These are phyloP conservation scores for Cheilosia soror DNA, from an alignment of 2,888 invertebrate genomes.

Conservation along the genomic window DNA sequence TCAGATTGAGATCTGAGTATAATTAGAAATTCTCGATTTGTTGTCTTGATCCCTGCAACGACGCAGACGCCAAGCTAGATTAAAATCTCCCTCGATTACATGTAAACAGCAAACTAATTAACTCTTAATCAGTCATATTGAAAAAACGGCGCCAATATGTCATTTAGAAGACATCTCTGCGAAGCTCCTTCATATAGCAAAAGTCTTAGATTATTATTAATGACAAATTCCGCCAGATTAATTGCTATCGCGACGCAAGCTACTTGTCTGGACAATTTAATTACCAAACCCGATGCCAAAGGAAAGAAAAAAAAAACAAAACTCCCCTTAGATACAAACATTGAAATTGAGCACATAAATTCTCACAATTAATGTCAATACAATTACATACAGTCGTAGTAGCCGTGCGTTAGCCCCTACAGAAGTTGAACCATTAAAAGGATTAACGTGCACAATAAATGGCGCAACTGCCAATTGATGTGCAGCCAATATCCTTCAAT, in stretches of 20 bases:
- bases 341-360: conserved; percentile 48
- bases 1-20: too few species aligned
- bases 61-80: not conserved
- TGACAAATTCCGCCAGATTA: conserved; percentile 56
- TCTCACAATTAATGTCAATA: conserved; percentile 64
- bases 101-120: conserved; percentile 12
- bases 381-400: conserved; percentile 9
- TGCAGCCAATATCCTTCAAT: conserved; percentile 61
- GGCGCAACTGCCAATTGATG: conserved; percentile 50
- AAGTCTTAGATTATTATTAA: conserved; percentile 42
- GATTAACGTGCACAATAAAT: conserved; percentile 66
- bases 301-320: not conserved
- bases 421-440: conserved; percentile 42
- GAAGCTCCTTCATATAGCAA: conserved; percentile 19
- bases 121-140: conserved; percentile 13
- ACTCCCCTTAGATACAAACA: not conserved
- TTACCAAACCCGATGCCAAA: conserved; percentile 20
- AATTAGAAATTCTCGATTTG: too few species aligned
- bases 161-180: conserved; percentile 19
- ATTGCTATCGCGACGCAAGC: conserved; percentile 34
- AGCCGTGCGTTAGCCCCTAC: not conserved
- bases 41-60: too few species aligned
- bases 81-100: not conserved
- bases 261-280: conserved; percentile 49
- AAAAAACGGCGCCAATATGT: conserved; percentile 49